These are phyloP conservation scores for Podiceps cristatus DNA, from an alignment of 2,113 vertebrate species.

Conservation along the genomic window DNA sequence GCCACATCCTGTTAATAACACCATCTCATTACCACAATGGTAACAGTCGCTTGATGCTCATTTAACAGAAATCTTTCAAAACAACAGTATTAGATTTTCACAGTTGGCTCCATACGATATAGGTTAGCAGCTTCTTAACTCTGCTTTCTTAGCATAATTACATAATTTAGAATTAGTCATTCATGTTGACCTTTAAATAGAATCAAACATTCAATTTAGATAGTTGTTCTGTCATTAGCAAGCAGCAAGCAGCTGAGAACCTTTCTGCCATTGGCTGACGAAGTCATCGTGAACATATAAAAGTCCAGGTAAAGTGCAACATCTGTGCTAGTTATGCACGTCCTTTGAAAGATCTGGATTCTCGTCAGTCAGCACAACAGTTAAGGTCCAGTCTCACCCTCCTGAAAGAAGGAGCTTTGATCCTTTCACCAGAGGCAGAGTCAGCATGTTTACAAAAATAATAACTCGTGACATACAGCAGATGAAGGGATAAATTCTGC, in stretches of 20 bases:
- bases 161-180: slow-evolving; percentile 51
- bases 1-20: slow-evolving; percentile 66
- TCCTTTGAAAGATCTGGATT: not conserved
- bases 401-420: not conserved
- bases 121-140: slow-evolving; percentile 56
- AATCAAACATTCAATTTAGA: slow-evolving; percentile 48
- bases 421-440: not conserved
- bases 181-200: slow-evolving; percentile 48
- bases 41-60: slow-evolving; percentile 39
- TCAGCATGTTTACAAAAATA: slow-evolving; percentile 5
- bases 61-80: slow-evolving; percentile 65
- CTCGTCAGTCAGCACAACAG: not conserved
- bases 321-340: not conserved
- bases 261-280: not conserved
- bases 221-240: slow-evolving; percentile 33
- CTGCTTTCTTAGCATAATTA: slow-evolving; percentile 55
- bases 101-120: not conserved
- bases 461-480: not conserved
- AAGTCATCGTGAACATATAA: rapidly evolving
- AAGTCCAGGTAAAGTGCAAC: not conserved
- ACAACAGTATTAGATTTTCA: slow-evolving; percentile 30
- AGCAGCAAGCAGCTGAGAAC: not conserved
- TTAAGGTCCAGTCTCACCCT: not conserved
- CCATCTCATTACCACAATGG: slow-evolving; percentile 60
- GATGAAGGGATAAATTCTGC: slow-evolving; percentile 12